Percentiles rank a stretch among this genome's conserved stretches.
Conservation (phyloP, 2,797 vertebrate species). For the Characodon lateralis region DNA sequence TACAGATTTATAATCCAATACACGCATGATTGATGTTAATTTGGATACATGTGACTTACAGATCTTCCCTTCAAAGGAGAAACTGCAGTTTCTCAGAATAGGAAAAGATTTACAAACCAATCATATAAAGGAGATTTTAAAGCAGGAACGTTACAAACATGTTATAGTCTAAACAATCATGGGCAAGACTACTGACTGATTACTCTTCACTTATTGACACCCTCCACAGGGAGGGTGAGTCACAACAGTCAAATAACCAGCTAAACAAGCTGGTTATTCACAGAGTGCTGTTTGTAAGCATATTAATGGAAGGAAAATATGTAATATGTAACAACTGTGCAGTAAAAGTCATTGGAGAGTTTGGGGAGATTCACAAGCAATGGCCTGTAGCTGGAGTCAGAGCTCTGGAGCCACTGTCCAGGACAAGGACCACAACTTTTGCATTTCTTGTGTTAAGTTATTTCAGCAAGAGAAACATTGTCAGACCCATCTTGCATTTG, state of each 20-base stretch:
- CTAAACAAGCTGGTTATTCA: not conserved
- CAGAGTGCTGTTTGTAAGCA: not conserved
- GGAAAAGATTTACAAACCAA: not conserved
- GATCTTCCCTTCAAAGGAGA: not conserved
- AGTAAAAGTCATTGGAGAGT: not conserved
- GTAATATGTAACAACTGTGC: not conserved
- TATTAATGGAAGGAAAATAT: not conserved
- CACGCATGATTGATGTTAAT: not conserved
- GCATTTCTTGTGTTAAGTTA: too few species aligned
- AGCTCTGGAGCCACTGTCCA: not conserved
- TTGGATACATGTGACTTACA: not conserved
- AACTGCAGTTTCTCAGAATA: not conserved
- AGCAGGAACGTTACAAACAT: not conserved
- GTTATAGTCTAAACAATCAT: not conserved
- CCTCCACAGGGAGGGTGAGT: not conserved
- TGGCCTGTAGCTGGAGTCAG: not conserved
- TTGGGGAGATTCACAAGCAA: not conserved
- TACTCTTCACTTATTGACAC: not conserved
- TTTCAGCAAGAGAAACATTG: too few species aligned
- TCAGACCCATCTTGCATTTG: not conserved
- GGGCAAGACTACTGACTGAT: not conserved
- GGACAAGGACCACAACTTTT: too few species aligned
- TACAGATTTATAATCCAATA: not conserved
- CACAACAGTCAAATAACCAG: not conserved
- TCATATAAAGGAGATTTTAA: not conserved